phyloP scores from a whole-genome alignment of 2,888 invertebrate species.

The Fragum fragum region DNA sequence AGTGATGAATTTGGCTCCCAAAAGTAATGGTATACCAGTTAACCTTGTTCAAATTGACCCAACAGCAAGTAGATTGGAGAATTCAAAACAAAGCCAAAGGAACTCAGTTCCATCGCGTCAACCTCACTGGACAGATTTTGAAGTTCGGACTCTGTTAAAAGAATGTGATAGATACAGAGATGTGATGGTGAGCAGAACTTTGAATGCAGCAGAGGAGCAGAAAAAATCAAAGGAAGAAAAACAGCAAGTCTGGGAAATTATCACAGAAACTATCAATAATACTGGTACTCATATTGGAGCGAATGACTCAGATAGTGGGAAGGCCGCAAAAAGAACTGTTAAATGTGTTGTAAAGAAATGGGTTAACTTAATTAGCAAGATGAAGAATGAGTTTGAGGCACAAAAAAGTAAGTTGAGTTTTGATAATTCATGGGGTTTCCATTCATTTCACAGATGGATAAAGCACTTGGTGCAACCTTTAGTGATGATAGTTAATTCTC shows the following conservation, averaged over 20 bases:
- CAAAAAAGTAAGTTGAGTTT: constrained; percentile 22
- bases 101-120: neutral
- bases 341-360: constrained; percentile 38
- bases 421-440: too few species aligned
- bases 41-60: neutral
- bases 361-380: constrained; percentile 38
- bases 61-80: neutral
- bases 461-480: too few species aligned
- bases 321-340: constrained; percentile 1
- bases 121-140: constrained; percentile 31
- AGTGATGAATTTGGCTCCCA: neutral
- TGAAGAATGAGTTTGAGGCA: constrained; percentile 22
- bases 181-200: constrained; percentile 17
- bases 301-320: neutral
- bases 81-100: neutral
- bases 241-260: constrained; percentile 21
- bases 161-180: constrained; percentile 21
- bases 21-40: neutral
- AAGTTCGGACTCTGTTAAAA: constrained; percentile 28
- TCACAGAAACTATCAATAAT: constrained; percentile 21
- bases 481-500: too few species aligned
- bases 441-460: too few species aligned
- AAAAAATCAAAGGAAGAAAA: constrained; percentile 5
- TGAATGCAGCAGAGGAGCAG: neutral
- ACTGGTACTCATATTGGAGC: neutral